These are phyloP conservation scores for Ptiloglossa arizonensis DNA, from an alignment of 1,140 invertebrate species.

Conservation along the genomic window DNA sequence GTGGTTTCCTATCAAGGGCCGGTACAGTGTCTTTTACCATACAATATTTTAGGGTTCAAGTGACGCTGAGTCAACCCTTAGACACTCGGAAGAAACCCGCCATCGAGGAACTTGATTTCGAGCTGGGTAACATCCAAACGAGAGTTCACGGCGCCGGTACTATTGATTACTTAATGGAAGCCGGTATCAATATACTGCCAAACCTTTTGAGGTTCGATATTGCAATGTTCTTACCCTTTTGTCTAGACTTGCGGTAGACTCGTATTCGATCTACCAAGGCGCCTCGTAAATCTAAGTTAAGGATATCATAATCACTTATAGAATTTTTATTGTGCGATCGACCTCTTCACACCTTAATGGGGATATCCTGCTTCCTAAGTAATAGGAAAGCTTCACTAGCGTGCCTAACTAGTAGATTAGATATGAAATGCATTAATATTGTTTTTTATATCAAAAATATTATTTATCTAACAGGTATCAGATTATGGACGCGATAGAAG, in stretches of 20 bases:
- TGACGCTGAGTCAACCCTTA: constrained; percentile 88
- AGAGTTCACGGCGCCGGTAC: constrained; percentile 88
- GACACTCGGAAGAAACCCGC: constrained; percentile 88
- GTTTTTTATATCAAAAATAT: too few relatives aligned
- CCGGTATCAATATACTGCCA: constrained; percentile 89
- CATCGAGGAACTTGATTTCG: constrained; percentile 88
- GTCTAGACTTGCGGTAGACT: too few relatives aligned
- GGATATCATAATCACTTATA: too few relatives aligned
- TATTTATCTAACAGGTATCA: constrained; percentile 83
- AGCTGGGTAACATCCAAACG: constrained; percentile 92
- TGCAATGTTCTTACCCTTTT: too few relatives aligned
- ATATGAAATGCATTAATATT: too few relatives aligned
- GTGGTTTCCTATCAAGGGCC: constrained; percentile 86
- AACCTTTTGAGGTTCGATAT: constrained; percentile 86
- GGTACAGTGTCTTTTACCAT: constrained; percentile 89
- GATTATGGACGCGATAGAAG: constrained; percentile 91
- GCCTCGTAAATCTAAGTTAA: too few relatives aligned
- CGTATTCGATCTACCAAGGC: too few relatives aligned
- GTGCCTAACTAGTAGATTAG: too few relatives aligned
- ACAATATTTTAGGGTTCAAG: constrained; percentile 87
- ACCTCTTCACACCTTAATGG: too few relatives aligned
- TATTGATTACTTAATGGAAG: constrained; percentile 90
- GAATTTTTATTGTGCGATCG: too few relatives aligned
- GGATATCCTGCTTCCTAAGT: too few relatives aligned
- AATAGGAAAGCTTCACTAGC: too few relatives aligned